phyloP scores from a whole-genome alignment of 2,888 invertebrate species.

The Pyrocoelia pectoralis region DNA sequence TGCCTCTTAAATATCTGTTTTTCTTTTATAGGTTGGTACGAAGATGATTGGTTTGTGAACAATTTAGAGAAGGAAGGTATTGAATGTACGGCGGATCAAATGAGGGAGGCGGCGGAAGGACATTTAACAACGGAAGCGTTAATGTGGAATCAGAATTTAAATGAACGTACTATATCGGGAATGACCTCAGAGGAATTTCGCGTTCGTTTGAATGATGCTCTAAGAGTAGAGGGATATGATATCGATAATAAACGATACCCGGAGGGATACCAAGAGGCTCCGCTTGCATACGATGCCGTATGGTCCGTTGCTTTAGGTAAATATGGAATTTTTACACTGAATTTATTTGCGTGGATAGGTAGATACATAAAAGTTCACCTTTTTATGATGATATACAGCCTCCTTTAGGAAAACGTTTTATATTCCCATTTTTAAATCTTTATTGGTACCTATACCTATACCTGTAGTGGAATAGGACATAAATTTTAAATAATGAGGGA shows the following conservation, averaged over 20 bases:
- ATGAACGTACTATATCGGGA: slow-evolving; percentile 92
- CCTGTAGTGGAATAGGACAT: too few relatives aligned
- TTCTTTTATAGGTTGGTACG: slow-evolving; percentile 86
- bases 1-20: not conserved
- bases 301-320: slow-evolving; percentile 97
- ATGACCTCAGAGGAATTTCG: slow-evolving; percentile 95
- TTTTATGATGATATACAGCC: too few relatives aligned
- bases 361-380: too few relatives aligned
- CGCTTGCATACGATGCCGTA: slow-evolving; percentile 98
- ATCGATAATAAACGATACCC: slow-evolving; percentile 87
- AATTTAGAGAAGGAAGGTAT: slow-evolving; percentile 87
- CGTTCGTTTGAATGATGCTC: slow-evolving; percentile 79
- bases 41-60: slow-evolving; percentile 98
- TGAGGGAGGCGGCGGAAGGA: slow-evolving; percentile 94
- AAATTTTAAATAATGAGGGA: too few relatives aligned
- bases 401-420: not conserved
- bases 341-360: not conserved
- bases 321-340: slow-evolving; percentile 22
- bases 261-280: slow-evolving; percentile 97
- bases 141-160: slow-evolving; percentile 95
- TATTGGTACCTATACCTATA: too few relatives aligned
- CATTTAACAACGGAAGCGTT: slow-evolving; percentile 98
- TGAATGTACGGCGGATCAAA: slow-evolving; percentile 91
- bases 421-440: not conserved
- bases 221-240: slow-evolving; percentile 83